Conservation (phyloP, 2,888 invertebrate genomes). For the Tipula vernalis region DNA sequence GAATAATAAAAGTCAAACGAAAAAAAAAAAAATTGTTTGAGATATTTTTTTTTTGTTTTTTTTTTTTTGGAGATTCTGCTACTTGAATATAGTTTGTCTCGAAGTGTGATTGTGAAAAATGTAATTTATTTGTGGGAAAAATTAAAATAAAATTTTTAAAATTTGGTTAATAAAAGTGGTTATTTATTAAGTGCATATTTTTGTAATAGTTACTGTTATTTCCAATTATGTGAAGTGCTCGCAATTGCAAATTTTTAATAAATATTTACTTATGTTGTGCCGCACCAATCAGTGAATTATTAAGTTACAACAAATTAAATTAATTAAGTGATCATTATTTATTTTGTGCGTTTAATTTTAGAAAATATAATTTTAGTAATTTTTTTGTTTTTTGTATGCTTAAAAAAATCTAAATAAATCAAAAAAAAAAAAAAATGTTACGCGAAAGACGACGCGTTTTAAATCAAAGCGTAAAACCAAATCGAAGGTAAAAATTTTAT, state of each 20-base stretch:
- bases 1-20: neutral
- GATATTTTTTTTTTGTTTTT: neutral
- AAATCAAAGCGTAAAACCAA: conserved; percentile 7
- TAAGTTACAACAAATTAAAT: neutral
- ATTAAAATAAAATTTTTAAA: neutral
- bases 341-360: neutral
- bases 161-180: neutral
- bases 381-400: neutral
- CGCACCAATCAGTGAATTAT: neutral
- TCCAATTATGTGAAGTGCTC: neutral
- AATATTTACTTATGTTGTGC: neutral
- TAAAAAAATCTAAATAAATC: neutral
- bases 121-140: neutral
- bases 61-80: neutral
- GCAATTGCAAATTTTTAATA: neutral
- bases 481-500: neutral
- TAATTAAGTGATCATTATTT: neutral
- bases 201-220: neutral
- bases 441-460: conserved; percentile 6
- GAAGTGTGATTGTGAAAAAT: neutral
- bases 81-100: neutral
- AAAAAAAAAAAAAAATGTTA: neutral
- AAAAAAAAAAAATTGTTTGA: neutral
- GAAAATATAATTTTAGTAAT: neutral
- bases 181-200: neutral